Percentiles rank a stretch among this genome's conserved stretches.
Conservation (phyloP, 2,113 vertebrate genomes). For the Poeciliopsis occidentalis region DNA sequence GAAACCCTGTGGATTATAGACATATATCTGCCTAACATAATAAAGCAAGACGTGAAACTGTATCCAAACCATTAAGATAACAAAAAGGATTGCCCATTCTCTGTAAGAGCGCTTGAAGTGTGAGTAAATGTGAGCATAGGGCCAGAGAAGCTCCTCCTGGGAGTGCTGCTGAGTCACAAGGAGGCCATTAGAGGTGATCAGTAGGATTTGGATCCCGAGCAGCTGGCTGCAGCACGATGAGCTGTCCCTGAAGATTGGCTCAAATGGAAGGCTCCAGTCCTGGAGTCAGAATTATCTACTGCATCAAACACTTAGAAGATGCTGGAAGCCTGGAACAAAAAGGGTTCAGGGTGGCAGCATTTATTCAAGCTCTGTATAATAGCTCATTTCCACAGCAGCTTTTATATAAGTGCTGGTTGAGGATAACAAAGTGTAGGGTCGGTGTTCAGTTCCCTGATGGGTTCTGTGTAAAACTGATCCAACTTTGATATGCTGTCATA, state of each 20-base stretch:
- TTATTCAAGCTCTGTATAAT: no score
- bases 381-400: background rate
- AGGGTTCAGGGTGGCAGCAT: no score
- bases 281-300: slow-evolving; percentile 26
- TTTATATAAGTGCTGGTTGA: background rate
- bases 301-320: slow-evolving; percentile 4
- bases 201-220: slow-evolving; percentile 44
- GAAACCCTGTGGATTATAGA: slow-evolving; percentile 1
- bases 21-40: slow-evolving; percentile 22
- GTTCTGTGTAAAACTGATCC: background rate
- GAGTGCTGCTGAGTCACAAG: slow-evolving; percentile 16
- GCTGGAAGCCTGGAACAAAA: background rate
- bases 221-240: slow-evolving; percentile 47
- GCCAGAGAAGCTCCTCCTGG: slow-evolving; percentile 15
- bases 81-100: background rate
- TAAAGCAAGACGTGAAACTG: slow-evolving; percentile 22
- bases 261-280: slow-evolving; percentile 19
- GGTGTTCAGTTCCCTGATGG: background rate
- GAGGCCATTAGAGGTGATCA: slow-evolving; percentile 57
- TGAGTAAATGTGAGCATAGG: slow-evolving; percentile 22
- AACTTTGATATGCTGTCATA: background rate
- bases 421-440: background rate
- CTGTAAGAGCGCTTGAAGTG: slow-evolving; percentile 9
- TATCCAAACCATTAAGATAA: slow-evolving; percentile 36
- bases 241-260: slow-evolving; percentile 25